A percentile compares a stretch with the other conserved stretches of the same genome.
Evolutionary conservation across 2,888 invertebrate genomes (phyloP).

Genomic region (Lamproptera curius): DNA sequence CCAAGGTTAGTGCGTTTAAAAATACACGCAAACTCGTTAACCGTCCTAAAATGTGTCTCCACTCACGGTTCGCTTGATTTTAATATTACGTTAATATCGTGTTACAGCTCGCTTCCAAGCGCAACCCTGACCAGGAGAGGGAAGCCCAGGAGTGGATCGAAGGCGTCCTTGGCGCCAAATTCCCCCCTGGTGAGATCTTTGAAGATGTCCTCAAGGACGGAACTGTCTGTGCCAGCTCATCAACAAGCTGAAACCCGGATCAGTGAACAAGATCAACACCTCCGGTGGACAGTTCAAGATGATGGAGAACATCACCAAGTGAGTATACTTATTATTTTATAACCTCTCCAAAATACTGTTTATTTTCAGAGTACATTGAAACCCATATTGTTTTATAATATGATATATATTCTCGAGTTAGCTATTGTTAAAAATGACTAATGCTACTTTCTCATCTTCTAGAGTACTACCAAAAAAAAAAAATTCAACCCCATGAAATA

Average conservation of each 20-base stretch:
- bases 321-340: too few species aligned
- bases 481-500: too few species aligned
- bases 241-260: constrained; percentile 94
- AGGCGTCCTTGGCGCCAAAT: constrained; percentile 89
- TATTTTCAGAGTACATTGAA: too few species aligned
- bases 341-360: too few species aligned
- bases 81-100: background rate
- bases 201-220: constrained; percentile 96
- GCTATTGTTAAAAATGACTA: too few species aligned
- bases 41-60: constrained; percentile 2
- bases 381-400: too few species aligned
- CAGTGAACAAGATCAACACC: constrained; percentile 93
- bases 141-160: constrained; percentile 97
- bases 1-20: constrained; percentile 82
- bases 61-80: background rate
- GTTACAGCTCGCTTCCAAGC: constrained; percentile 88
- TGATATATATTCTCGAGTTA: too few species aligned
- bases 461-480: too few species aligned
- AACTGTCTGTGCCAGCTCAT: constrained; percentile 94
- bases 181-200: constrained; percentile 88
- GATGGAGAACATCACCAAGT: constrained; percentile 99
- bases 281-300: constrained; percentile 98
- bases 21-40: constrained; percentile 16
- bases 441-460: too few species aligned
- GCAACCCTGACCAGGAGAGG: constrained; percentile 87